Evolutionary conservation across 2,113 vertebrate genomes (phyloP).

Genomic region (Aphelocoma coerulescens): DNA sequence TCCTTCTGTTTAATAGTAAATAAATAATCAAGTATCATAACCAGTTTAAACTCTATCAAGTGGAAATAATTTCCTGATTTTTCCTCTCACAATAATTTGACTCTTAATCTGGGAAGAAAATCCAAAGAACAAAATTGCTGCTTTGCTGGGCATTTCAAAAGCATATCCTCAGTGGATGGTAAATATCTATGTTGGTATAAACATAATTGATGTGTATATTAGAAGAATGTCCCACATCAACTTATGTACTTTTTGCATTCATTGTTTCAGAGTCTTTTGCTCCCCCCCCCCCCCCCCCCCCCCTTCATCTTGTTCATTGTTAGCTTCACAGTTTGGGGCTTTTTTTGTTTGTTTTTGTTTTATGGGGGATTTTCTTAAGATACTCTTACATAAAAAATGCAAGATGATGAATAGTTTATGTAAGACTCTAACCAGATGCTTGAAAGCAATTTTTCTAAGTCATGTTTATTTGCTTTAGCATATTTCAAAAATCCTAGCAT

Average conservation of each 20-base stretch:
- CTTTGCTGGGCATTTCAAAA: not conserved
- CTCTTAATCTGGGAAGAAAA: not conserved
- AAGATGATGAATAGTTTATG: not conserved
- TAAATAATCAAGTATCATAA: not conserved
- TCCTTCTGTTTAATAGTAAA: not conserved
- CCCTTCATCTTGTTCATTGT: not conserved
- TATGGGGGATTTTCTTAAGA: not conserved
- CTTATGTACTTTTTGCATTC: not conserved
- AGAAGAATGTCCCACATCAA: rapidly evolving
- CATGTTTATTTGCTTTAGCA: not conserved
- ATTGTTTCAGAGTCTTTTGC: not conserved
- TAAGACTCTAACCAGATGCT: not conserved
- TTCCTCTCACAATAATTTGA: not conserved
- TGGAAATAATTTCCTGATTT: not conserved
- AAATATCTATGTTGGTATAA: not conserved
- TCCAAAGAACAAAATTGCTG: not conserved
- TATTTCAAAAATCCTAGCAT: not conserved
- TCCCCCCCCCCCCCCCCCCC: rapidly evolving
- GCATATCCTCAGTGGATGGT: not conserved
- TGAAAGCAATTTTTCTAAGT: not conserved
- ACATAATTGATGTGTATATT: not conserved
- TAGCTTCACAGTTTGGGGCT: not conserved
- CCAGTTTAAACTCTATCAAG: not conserved
- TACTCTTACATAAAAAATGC: not conserved
- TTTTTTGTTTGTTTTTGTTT: not conserved